Evolutionary conservation across 92 coral and sea anemone species (phyloP).

Genomic region (Porites rus): DNA sequence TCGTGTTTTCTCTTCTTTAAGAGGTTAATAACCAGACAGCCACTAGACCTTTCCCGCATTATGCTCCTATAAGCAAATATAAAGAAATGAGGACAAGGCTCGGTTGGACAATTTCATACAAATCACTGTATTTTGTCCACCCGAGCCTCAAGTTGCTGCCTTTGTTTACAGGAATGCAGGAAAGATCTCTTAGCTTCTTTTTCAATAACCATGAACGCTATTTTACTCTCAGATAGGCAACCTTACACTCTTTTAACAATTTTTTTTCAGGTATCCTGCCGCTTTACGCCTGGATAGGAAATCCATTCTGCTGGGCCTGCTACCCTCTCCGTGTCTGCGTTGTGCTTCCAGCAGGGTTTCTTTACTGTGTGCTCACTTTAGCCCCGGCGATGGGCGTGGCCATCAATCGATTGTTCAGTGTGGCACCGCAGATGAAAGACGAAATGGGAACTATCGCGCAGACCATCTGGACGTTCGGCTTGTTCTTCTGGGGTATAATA

Average conservation of each 20-base stretch:
- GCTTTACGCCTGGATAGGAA: constrained; percentile 96
- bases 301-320: constrained; percentile 98
- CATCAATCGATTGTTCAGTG: constrained; percentile 83
- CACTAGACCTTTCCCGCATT: no score
- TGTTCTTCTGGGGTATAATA: constrained; percentile 95
- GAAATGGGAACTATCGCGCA: constrained; percentile 88
- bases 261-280: constrained; percentile 87
- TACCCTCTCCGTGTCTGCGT: constrained; percentile 91
- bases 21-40: no score
- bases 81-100: no score
- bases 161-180: no score
- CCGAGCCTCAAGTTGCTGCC: no score
- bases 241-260: neutral
- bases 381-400: constrained; percentile 96
- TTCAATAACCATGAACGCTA: no score
- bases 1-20: no score
- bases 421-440: constrained; percentile 87
- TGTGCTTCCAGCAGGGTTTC: constrained; percentile 96
- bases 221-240: no score
- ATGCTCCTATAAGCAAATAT: no score
- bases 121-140: no score
- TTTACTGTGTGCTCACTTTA: constrained; percentile 83
- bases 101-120: no score
- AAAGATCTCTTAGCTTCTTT: no score
- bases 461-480: constrained; percentile 97